Evolutionary conservation across 2,113 vertebrate species (phyloP).

Genomic region (Nothobranchius kuhntae): DNA sequence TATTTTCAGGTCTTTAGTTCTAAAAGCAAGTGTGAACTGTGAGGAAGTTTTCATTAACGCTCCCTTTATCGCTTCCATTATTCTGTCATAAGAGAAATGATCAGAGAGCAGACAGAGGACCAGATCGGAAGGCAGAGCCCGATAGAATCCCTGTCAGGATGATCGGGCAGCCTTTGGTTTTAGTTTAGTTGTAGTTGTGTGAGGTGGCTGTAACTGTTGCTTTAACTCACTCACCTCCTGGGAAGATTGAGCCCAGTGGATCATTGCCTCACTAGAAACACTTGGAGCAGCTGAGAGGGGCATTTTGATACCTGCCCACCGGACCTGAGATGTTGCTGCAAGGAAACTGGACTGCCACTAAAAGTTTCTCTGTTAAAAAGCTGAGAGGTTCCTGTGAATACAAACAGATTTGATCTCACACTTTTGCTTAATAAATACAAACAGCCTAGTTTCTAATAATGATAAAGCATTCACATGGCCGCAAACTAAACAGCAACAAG

Average conservation of each 20-base stretch:
- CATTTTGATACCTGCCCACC: slow-evolving; percentile 43
- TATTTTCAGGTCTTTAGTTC: slow-evolving; percentile 3
- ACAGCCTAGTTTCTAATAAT: background rate
- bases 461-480: background rate
- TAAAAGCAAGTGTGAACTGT: slow-evolving; percentile 4
- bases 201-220: slow-evolving; percentile 52
- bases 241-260: slow-evolving; percentile 51
- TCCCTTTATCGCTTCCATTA: background rate
- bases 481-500: too few relatives aligned
- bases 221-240: slow-evolving; percentile 42
- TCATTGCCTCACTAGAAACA: slow-evolving; percentile 64
- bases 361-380: slow-evolving; percentile 44
- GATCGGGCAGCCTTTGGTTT: slow-evolving; percentile 14
- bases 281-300: slow-evolving; percentile 44
- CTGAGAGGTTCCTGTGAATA: slow-evolving; percentile 20
- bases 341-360: slow-evolving; percentile 44
- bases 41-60: slow-evolving; percentile 16
- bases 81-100: slow-evolving; percentile 17
- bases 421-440: slow-evolving; percentile 20
- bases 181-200: slow-evolving; percentile 21
- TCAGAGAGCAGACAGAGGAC: slow-evolving; percentile 41
- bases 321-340: slow-evolving; percentile 23
- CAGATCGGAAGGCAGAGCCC: slow-evolving; percentile 28
- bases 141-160: slow-evolving; percentile 15
- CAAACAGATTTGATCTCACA: slow-evolving; percentile 1